Evolutionary conservation across 2,888 invertebrate genomes (phyloP).

Genomic region (Sicus ferrugineus): DNA sequence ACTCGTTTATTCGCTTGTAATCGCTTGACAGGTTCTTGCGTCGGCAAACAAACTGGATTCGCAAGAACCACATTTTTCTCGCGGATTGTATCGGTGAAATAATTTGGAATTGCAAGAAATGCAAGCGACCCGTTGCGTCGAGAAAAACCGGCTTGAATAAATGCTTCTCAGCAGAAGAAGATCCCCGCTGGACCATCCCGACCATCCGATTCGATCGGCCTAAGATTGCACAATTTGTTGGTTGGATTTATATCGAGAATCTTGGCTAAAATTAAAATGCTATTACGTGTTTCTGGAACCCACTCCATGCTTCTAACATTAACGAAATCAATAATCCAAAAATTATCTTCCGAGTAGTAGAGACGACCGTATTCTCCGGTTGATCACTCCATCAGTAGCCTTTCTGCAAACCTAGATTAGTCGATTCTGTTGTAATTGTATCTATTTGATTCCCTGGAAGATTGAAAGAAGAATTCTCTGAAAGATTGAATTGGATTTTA

Average conservation of each 20-base stretch:
- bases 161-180: background rate
- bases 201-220: background rate
- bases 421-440: background rate
- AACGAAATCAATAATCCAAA: no score
- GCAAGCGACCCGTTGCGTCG: background rate
- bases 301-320: no score
- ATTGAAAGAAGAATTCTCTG: background rate
- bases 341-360: no score
- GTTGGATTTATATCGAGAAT: background rate
- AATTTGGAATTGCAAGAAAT: background rate
- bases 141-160: background rate
- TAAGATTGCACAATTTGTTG: background rate
- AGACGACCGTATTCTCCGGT: no score
- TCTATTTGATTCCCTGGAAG: background rate
- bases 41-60: background rate
- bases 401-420: background rate
- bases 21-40: background rate
- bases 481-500: no score
- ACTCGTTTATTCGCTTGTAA: background rate
- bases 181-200: background rate
- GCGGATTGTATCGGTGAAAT: constrained; percentile 3
- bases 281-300: no score
- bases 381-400: background rate
- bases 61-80: background rate
- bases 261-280: background rate